phyloP scores from a whole-genome alignment of 53 echinoderm and acorn worm genomes.

The Mesocentrotus franciscanus region DNA sequence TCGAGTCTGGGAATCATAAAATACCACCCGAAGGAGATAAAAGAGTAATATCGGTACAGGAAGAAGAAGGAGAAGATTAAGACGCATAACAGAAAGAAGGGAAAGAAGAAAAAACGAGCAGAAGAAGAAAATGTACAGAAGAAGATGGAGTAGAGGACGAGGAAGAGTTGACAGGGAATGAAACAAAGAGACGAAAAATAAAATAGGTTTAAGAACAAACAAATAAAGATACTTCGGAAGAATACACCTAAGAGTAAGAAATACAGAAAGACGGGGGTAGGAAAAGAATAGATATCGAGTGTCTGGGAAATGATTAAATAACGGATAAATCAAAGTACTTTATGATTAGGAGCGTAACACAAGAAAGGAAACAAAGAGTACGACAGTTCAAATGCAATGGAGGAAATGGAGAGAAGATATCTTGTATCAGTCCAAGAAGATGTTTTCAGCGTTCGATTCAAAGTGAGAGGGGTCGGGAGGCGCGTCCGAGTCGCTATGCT shows the following conservation, averaged over 20 bases:
- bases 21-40: not conserved
- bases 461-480: slow-evolving; percentile 10
- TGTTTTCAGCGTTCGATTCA: not conserved
- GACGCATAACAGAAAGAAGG: not conserved
- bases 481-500: slow-evolving; percentile 64
- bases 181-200: not conserved
- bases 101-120: not conserved
- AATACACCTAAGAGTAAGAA: not conserved
- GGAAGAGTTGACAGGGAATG: not conserved
- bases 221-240: not conserved
- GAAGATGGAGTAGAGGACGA: not conserved
- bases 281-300: too few species aligned
- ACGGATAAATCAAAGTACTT: too few species aligned
- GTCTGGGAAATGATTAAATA: not conserved
- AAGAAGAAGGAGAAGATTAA: too few species aligned
- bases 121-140: not conserved
- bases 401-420: not conserved
- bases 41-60: too few species aligned
- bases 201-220: not conserved
- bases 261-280: too few species aligned
- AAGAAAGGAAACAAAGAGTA: not conserved
- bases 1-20: not conserved
- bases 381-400: not conserved
- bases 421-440: not conserved
- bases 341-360: too few species aligned